Evolutionary conservation across 2,888 invertebrate species (phyloP).

Genomic region (Hypena proboscidalis): DNA sequence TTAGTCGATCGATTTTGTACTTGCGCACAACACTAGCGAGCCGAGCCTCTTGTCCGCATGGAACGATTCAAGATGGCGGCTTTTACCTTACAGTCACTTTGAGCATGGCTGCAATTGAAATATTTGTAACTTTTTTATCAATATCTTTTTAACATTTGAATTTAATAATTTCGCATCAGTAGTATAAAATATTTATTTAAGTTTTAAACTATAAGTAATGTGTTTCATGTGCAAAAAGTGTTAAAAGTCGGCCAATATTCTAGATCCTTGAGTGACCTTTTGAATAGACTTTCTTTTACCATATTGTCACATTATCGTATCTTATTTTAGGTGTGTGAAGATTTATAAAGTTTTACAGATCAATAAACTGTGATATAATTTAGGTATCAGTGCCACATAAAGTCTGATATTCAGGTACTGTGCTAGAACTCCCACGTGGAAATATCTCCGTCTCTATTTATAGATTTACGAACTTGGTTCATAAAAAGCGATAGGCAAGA

Average conservation of each 20-base stretch:
- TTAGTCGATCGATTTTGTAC: conserved; percentile 66
- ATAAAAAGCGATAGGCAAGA: conserved; percentile 64
- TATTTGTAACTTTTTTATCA: conserved; percentile 62
- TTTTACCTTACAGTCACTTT: conserved; percentile 75
- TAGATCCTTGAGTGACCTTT: conserved; percentile 83
- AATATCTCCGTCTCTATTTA: conserved; percentile 82
- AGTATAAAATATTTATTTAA: conserved; percentile 64
- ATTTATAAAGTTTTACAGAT: conserved; percentile 53
- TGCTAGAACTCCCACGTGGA: conserved; percentile 83
- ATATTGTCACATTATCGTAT: conserved; percentile 71
- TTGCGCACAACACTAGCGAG: conserved; percentile 77
- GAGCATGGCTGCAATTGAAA: conserved; percentile 72
- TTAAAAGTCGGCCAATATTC: conserved; percentile 65
- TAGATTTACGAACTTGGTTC: conserved; percentile 78
- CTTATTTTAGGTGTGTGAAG: conserved; percentile 53
- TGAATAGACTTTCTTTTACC: conserved; percentile 78
- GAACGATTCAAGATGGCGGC: conserved; percentile 80
- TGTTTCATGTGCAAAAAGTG: conserved; percentile 70
- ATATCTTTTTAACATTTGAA: conserved; percentile 58
- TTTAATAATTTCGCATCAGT: conserved; percentile 61
- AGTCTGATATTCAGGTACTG: conserved; percentile 74
- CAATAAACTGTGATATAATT: conserved; percentile 72
- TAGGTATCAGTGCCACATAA: conserved; percentile 70
- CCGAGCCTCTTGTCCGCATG: conserved; percentile 68
- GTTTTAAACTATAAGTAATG: conserved; percentile 65